phyloP scores from a whole-genome alignment of 2,888 invertebrate genomes.

The Aporophyla lueneburgensis region DNA sequence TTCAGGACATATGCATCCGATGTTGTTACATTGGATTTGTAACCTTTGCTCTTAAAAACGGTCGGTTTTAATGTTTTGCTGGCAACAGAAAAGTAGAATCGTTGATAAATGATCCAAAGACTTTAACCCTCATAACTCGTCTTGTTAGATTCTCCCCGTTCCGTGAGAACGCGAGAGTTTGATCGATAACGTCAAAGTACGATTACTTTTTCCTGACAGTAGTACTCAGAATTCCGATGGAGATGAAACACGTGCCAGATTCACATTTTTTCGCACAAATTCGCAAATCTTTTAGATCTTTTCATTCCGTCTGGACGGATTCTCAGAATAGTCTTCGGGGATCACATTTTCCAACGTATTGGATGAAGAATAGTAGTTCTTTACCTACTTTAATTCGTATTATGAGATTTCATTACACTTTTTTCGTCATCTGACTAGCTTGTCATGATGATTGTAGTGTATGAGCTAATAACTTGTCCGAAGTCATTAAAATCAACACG shows the following conservation, averaged over 20 bases:
- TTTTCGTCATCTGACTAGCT: constrained; percentile 32
- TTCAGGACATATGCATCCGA: constrained; percentile 55
- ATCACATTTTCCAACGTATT: constrained; percentile 37
- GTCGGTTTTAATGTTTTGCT: background rate
- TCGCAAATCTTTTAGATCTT: constrained; percentile 42
- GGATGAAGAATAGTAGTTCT: background rate
- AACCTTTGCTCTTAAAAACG: constrained; percentile 1
- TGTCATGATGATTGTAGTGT: constrained; percentile 60
- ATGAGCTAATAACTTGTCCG: constrained; percentile 62
- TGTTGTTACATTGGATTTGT: constrained; percentile 39
- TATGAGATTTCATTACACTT: constrained; percentile 43
- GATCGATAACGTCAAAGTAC: constrained; percentile 45
- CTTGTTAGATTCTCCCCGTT: constrained; percentile 4
- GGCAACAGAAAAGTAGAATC: constrained; percentile 4
- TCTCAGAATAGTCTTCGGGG: constrained; percentile 26
- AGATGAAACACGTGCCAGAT: constrained; percentile 57
- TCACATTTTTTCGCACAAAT: constrained; percentile 43
- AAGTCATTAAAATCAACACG: constrained; percentile 64
- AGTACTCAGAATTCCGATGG: constrained; percentile 43
- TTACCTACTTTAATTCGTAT: constrained; percentile 31
- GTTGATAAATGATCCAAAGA: constrained; percentile 18
- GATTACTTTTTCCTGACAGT: constrained; percentile 34
- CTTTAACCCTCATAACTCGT: constrained; percentile 8
- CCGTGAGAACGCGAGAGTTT: constrained; percentile 27
- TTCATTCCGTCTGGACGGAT: constrained; percentile 24